Conservation (phyloP, 2,888 invertebrate species). For the Dryocosmus kuriphilus region DNA sequence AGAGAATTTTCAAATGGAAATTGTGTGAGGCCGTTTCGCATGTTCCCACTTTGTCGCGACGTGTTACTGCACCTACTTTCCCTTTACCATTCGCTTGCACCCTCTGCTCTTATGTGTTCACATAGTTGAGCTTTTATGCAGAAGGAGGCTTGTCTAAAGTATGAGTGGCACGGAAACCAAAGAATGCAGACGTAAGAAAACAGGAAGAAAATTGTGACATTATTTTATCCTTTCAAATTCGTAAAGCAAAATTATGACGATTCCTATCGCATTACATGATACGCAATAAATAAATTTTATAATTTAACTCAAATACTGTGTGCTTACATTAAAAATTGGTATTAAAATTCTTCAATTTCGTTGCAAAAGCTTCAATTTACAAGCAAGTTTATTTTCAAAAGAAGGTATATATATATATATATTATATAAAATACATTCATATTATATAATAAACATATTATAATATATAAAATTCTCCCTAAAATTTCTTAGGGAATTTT, state of each 20-base stretch:
- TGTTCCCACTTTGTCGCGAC: slow-evolving; percentile 29
- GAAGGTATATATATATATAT: too few relatives aligned
- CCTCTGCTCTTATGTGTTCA: slow-evolving; percentile 33
- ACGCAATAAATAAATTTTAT: too few relatives aligned
- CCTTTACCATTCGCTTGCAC: slow-evolving; percentile 18
- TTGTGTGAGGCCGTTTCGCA: slow-evolving; percentile 20
- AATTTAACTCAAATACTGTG: too few relatives aligned
- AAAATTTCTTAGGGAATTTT: too few relatives aligned
- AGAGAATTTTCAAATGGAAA: slow-evolving; percentile 39
- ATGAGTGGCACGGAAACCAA: neutral
- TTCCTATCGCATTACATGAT: too few relatives aligned
- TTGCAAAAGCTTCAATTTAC: too few relatives aligned
- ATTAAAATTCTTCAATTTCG: too few relatives aligned
- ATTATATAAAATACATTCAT: too few relatives aligned
- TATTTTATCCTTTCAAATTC: slow-evolving; percentile 1
- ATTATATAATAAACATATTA: too few relatives aligned
- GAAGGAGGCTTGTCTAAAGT: slow-evolving; percentile 22
- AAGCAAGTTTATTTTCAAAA: too few relatives aligned
- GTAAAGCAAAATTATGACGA: neutral
- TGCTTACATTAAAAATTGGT: too few relatives aligned
- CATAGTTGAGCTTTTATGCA: slow-evolving; percentile 32
- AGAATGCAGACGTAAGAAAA: slow-evolving; percentile 15
- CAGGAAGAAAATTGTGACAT: slow-evolving; percentile 3
- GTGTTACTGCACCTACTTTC: slow-evolving; percentile 36
- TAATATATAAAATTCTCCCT: too few relatives aligned